A percentile compares a stretch with the other conserved stretches of the same genome.
Evolutionary conservation across 2,888 invertebrate species (phyloP).

Genomic region (Caenorhabditis sp.): DNA sequence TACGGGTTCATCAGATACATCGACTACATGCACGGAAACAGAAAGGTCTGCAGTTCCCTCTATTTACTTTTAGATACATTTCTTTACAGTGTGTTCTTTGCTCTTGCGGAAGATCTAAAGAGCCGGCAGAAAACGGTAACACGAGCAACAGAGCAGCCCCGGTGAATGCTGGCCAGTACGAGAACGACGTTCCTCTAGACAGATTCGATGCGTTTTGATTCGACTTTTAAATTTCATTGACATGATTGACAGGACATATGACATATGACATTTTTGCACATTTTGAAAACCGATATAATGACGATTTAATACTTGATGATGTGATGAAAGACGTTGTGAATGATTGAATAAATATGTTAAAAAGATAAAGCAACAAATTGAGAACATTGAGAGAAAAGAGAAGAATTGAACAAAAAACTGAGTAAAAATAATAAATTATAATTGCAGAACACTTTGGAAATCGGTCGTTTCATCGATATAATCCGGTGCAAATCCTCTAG

Average conservation of each 20-base stretch:
- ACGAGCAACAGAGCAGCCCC: not conserved
- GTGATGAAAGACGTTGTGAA: slow-evolving; percentile 17
- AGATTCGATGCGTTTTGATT: slow-evolving; percentile 75
- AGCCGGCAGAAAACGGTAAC: not conserved
- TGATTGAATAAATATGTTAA: slow-evolving; percentile 6
- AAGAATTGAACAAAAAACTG: slow-evolving; percentile 7
- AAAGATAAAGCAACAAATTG: slow-evolving; percentile 33
- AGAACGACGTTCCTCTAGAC: slow-evolving; percentile 76
- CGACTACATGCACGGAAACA: slow-evolving; percentile 76
- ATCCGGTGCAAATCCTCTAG: slow-evolving; percentile 73
- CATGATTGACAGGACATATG: slow-evolving; percentile 31
- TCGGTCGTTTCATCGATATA: slow-evolving; percentile 71
- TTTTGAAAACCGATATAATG: not conserved
- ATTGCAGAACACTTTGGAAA: slow-evolving; percentile 50
- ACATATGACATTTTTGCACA: slow-evolving; percentile 21
- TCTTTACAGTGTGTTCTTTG: slow-evolving; percentile 24
- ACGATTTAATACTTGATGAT: slow-evolving; percentile 29
- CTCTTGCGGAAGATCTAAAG: not conserved
- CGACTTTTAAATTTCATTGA: not conserved
- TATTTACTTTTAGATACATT: not conserved
- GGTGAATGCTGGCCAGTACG: slow-evolving; percentile 66
- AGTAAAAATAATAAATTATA: not conserved
- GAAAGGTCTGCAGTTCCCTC: slow-evolving; percentile 30
- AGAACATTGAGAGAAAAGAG: slow-evolving; percentile 16
- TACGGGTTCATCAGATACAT: slow-evolving; percentile 80